Evolutionary conservation across 2,113 vertebrate genomes (phyloP).

Genomic region (Cryptotis parvus): DNA sequence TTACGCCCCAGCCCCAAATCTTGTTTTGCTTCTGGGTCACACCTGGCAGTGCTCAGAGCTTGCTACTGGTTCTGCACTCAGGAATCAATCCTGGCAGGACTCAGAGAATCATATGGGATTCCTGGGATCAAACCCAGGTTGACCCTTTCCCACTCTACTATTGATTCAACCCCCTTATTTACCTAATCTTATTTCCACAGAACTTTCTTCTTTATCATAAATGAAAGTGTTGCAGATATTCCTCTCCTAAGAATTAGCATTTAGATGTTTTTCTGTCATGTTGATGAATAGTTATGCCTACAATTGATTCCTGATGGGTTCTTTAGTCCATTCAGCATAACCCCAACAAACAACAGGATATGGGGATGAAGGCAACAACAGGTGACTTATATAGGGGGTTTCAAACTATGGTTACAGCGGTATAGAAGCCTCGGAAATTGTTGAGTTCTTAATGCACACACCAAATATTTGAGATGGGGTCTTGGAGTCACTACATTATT

Average conservation of each 20-base stretch:
- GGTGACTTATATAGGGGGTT: not conserved
- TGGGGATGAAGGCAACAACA: not conserved
- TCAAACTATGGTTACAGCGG: not conserved
- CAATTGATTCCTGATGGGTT: not conserved
- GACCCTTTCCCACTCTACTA: not conserved
- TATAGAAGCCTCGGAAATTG: not conserved
- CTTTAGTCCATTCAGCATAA: not conserved
- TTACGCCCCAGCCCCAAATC: too few species aligned
- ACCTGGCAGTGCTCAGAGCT: too few species aligned
- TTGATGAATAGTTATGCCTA: not conserved
- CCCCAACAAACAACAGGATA: not conserved
- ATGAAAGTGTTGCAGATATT: not conserved
- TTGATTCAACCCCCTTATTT: not conserved
- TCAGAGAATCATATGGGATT: too few species aligned
- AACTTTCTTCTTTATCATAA: not conserved
- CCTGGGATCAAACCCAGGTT: too few species aligned
- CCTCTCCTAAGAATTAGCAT: not conserved
- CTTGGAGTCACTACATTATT: slow-evolving; percentile 18
- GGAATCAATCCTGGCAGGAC: too few species aligned
- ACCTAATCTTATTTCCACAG: slow-evolving; percentile 4
- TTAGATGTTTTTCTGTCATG: not conserved
- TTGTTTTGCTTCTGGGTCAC: not conserved
- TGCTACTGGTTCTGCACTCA: too few species aligned
- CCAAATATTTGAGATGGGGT: not conserved
- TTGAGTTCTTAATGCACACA: not conserved